phyloP scores from a whole-genome alignment of 2,888 invertebrate genomes.

The Tipula lateralis region DNA sequence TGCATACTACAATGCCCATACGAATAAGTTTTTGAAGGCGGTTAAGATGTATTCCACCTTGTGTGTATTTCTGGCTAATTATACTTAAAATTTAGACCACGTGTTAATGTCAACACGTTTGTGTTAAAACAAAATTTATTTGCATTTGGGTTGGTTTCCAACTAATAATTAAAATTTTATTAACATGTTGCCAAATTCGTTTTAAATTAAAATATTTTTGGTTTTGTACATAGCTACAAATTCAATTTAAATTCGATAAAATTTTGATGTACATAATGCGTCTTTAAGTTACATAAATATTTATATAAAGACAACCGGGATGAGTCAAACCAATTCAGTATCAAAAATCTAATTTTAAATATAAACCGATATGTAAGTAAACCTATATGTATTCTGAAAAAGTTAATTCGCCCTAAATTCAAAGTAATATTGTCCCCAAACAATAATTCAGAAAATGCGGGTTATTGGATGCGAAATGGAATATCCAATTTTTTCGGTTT shows the following conservation, averaged over 20 bases:
- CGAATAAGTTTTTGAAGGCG: no score
- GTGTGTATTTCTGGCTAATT: no score
- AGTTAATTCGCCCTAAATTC: neutral
- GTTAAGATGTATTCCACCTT: no score
- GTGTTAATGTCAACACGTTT: no score
- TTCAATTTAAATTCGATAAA: neutral
- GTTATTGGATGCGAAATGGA: neutral
- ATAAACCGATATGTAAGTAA: neutral
- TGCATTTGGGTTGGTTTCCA: no score
- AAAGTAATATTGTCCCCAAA: neutral
- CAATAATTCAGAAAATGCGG: neutral
- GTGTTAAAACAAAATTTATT: no score
- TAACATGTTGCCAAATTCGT: neutral
- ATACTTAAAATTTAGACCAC: no score
- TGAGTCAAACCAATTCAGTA: neutral
- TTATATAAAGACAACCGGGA: neutral
- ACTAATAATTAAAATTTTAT: neutral
- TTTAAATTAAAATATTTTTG: neutral
- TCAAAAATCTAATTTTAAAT: neutral
- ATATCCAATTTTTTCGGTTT: neutral
- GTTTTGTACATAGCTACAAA: neutral
- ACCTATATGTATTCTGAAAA: neutral
- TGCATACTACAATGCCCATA: no score
- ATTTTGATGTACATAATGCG: neutral
- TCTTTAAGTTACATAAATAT: neutral